A percentile compares a stretch with the other conserved stretches of the same genome.
Conservation (phyloP, 2,797 vertebrate species). For the Clamator glandarius region DNA sequence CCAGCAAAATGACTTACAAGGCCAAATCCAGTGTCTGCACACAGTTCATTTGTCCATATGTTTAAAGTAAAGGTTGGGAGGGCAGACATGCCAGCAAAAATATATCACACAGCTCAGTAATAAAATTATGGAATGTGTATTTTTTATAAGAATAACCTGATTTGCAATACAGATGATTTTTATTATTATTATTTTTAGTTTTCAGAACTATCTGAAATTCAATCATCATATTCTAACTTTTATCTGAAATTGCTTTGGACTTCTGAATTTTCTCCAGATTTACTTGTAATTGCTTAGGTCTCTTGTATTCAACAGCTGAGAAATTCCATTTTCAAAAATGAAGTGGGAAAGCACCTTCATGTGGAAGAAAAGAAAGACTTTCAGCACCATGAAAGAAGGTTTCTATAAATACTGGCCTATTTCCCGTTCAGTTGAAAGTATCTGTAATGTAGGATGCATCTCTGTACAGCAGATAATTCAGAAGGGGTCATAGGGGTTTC, state of each 20-base stretch:
- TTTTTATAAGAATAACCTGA: neutral
- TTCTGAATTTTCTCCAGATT: slow-evolving; percentile 9
- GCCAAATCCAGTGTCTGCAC: neutral
- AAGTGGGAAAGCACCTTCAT: neutral
- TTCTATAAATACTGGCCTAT: slow-evolving; percentile 23
- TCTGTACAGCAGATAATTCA: slow-evolving; percentile 21
- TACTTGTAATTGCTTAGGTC: neutral
- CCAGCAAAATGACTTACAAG: neutral
- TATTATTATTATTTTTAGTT: neutral
- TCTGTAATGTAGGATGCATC: slow-evolving; percentile 49
- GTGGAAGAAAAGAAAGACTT: neutral
- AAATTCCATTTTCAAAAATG: slow-evolving; percentile 8
- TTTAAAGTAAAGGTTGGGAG: neutral
- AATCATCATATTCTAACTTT: neutral
- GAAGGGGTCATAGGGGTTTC: slow-evolving; percentile 42
- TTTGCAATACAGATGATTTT: neutral
- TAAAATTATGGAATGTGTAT: neutral
- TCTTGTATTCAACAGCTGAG: neutral
- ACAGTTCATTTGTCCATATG: accelerated
- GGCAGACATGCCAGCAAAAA: neutral
- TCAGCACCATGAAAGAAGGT: neutral
- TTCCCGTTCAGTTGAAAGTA: slow-evolving; percentile 41
- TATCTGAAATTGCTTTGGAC: slow-evolving; percentile 14
- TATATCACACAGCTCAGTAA: neutral
- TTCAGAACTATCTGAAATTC: neutral